Conservation (phyloP, 2,797 vertebrate genomes). For the Eremophila alpestris region DNA sequence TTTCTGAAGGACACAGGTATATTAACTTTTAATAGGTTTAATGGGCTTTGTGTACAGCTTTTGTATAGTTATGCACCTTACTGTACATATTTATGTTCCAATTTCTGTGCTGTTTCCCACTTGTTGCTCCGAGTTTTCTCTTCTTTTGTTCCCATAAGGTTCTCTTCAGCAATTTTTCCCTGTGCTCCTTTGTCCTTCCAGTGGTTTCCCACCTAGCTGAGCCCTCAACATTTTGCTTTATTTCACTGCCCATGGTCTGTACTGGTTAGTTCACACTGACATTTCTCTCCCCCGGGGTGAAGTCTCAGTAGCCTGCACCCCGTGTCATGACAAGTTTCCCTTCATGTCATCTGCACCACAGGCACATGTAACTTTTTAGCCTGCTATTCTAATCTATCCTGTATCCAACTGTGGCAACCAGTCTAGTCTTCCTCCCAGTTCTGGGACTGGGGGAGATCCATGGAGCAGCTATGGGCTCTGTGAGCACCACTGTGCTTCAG, state of each 20-base stretch:
- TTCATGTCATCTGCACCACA: not conserved
- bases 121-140: not conserved
- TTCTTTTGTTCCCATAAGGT: not conserved
- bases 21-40: not conserved
- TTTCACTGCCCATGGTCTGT: not conserved
- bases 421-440: not conserved
- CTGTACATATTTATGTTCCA: not conserved
- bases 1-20: not conserved
- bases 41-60: not conserved
- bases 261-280: not conserved
- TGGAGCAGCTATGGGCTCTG: not conserved
- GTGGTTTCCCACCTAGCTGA: rapidly evolving
- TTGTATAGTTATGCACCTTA: not conserved
- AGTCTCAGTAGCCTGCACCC: not conserved
- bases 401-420: not conserved
- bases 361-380: rapidly evolving
- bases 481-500: not conserved
- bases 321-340: rapidly evolving
- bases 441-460: not conserved
- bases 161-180: not conserved
- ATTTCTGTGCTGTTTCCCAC: not conserved
- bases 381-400: not conserved
- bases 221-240: not conserved
- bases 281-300: not conserved
- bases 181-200: not conserved